Percentiles rank a stretch among this genome's conserved stretches.
Evolutionary conservation across 2,797 vertebrate genomes (phyloP).

Genomic region (Mus caroli): DNA sequence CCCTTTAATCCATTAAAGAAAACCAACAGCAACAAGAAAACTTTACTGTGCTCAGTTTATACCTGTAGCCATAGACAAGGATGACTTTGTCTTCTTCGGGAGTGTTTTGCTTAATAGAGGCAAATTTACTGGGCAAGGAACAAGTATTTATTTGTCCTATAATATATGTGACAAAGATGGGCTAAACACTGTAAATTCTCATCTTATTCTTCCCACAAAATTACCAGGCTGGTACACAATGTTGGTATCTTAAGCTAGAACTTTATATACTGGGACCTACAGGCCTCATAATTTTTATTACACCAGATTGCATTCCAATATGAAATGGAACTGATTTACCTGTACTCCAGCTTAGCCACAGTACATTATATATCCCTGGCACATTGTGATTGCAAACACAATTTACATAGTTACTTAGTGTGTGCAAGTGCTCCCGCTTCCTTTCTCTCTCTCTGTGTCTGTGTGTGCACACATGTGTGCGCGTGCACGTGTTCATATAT

Average conservation of each 20-base stretch:
- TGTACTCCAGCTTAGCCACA: background rate
- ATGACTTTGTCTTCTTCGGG: background rate
- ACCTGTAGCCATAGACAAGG: background rate
- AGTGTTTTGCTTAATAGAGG: background rate
- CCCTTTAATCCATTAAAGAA: background rate
- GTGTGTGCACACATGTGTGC: background rate
- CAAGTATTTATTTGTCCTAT: background rate
- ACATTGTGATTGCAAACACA: background rate
- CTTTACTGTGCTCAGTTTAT: background rate
- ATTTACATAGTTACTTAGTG: background rate
- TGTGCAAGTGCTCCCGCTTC: background rate
- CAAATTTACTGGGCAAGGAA: background rate
- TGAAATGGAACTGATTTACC: background rate
- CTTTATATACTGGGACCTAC: background rate
- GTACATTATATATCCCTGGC: background rate
- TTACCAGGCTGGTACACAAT: fast-evolving
- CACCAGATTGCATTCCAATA: background rate
- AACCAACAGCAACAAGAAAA: background rate
- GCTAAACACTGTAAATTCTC: background rate
- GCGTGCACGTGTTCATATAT: background rate
- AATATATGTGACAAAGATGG: background rate
- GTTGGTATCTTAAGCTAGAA: background rate
- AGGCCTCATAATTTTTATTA: background rate
- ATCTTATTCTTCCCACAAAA: background rate
- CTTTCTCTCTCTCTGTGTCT: no score